Conservation (phyloP, 1,140 invertebrate species). For the Drosophila obscura region DNA sequence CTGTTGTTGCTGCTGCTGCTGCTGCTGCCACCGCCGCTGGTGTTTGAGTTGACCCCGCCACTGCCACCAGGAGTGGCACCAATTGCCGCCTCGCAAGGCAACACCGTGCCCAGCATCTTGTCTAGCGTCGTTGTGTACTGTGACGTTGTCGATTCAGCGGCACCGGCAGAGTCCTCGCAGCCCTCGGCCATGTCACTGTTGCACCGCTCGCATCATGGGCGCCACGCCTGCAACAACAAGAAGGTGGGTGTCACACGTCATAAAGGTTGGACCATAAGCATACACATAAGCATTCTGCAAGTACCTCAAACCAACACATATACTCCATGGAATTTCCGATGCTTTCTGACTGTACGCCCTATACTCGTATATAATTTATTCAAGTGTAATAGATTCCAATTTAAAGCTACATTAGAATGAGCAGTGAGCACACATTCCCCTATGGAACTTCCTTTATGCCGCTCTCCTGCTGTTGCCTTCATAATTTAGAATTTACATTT, state of each 20-base stretch:
- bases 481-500: constrained; percentile 83
- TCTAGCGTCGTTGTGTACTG: constrained; percentile 65
- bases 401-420: not conserved
- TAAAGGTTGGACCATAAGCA: not conserved
- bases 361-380: no score
- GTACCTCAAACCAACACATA: not conserved
- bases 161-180: constrained; percentile 79
- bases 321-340: constrained; percentile 8
- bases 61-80: constrained; percentile 65
- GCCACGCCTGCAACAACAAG: constrained; percentile 31
- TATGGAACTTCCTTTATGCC: not conserved
- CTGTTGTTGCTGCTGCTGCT: constrained; percentile 47
- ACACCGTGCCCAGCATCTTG: constrained; percentile 82
- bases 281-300: not conserved
- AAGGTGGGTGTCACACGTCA: not conserved
- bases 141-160: constrained; percentile 75
- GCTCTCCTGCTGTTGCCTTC: constrained; percentile 13
- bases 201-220: constrained; percentile 58
- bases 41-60: constrained; percentile 48
- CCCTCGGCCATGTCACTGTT: constrained; percentile 83
- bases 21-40: constrained; percentile 40
- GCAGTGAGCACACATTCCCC: no score
- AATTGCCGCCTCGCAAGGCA: constrained; percentile 82
- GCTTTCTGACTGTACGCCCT: constrained; percentile 27
- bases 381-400: no score